Evolutionary conservation across 2,888 invertebrate species (phyloP).

Genomic region (Eupithecia tripunctaria): DNA sequence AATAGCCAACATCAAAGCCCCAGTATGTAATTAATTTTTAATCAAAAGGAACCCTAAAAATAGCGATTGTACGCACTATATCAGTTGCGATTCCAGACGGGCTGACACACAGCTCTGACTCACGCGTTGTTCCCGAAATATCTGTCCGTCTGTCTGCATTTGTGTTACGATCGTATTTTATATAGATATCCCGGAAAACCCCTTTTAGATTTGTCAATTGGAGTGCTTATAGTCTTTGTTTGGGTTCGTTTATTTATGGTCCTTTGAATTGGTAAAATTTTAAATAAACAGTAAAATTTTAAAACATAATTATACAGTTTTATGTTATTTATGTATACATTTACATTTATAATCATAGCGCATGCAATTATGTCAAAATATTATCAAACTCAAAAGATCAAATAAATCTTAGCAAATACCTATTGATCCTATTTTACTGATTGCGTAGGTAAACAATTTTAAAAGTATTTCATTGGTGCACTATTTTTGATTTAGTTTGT

Average conservation of each 20-base stretch:
- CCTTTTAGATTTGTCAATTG: conserved; percentile 2
- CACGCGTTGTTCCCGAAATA: conserved; percentile 63
- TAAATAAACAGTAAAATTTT: too few relatives aligned
- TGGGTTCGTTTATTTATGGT: background rate
- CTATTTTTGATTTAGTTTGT: too few relatives aligned
- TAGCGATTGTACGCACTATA: conserved; percentile 10
- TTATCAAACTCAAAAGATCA: background rate
- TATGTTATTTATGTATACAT: background rate
- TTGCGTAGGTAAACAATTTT: background rate
- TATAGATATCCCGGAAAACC: conserved; percentile 9
- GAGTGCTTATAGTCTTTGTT: background rate
- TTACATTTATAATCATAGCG: background rate
- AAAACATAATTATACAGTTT: too few relatives aligned
- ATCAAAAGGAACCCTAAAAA: background rate
- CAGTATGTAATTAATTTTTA: background rate
- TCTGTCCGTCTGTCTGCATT: conserved; percentile 53
- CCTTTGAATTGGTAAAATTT: background rate
- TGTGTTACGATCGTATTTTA: conserved; percentile 1
- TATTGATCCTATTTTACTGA: background rate
- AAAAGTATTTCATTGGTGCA: background rate
- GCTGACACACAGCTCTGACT: conserved; percentile 65
- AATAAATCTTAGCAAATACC: background rate
- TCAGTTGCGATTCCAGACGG: conserved; percentile 27
- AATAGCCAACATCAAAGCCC: background rate
- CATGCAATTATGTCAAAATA: background rate